Evolutionary conservation across 2,888 invertebrate species (phyloP).

Genomic region (Meghimatium bilineatum): DNA sequence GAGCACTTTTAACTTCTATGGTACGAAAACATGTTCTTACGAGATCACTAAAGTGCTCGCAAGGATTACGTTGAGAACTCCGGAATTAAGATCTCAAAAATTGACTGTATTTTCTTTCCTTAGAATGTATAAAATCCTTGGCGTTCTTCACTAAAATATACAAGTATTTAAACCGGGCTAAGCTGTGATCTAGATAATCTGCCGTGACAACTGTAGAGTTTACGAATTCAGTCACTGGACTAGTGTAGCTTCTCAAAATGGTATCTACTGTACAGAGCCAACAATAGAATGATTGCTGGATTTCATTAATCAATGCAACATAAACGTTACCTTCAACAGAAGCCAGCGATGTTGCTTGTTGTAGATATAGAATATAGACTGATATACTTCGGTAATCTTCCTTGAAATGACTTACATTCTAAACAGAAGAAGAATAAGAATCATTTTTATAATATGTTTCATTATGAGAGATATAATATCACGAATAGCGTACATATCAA

Average conservation of each 20-base stretch:
- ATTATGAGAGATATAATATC: too few species aligned
- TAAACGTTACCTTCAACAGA: background rate
- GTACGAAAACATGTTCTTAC: too few species aligned
- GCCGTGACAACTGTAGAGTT: background rate
- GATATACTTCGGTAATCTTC: background rate
- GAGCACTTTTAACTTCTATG: too few species aligned
- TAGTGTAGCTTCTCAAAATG: background rate
- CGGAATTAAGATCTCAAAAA: background rate
- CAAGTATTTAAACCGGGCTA: background rate
- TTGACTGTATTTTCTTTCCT: background rate
- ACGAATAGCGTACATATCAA: too few species aligned
- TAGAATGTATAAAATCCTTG: background rate
- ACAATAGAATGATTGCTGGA: background rate
- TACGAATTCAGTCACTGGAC: background rate
- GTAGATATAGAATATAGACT: background rate
- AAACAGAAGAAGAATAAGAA: background rate
- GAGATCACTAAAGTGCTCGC: too few species aligned
- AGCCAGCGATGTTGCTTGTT: background rate
- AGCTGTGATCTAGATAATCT: background rate
- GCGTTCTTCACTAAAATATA: background rate
- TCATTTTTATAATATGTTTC: too few species aligned
- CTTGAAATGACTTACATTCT: background rate
- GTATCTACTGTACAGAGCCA: background rate
- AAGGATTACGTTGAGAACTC: too few species aligned
- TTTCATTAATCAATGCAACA: background rate